Conservation (phyloP, 2,888 invertebrate genomes). For the Stictocephala bisonia region DNA sequence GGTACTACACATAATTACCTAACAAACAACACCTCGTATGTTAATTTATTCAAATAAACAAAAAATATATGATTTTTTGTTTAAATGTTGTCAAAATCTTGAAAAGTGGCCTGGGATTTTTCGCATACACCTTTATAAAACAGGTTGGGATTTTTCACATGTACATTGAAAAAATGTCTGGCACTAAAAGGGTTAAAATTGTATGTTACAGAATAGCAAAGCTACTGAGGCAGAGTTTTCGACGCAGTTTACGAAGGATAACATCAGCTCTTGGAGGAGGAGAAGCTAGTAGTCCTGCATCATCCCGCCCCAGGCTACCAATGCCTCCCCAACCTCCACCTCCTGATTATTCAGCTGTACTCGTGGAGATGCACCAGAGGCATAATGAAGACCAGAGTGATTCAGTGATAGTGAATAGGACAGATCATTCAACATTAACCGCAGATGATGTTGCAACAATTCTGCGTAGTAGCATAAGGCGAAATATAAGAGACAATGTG, state of each 20-base stretch:
- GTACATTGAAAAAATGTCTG: no score
- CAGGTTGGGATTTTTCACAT: no score
- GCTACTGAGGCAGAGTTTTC: constrained; percentile 78
- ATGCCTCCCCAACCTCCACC: constrained; percentile 69
- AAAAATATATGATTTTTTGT: no score
- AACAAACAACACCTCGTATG: no score
- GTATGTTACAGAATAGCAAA: constrained; percentile 74
- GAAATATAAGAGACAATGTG: constrained; percentile 62
- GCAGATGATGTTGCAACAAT: constrained; percentile 71
- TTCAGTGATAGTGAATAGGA: constrained; percentile 41
- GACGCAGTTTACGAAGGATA: constrained; percentile 81
- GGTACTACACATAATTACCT: no score
- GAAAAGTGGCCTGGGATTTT: no score
- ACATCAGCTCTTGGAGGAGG: constrained; percentile 55
- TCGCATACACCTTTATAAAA: no score
- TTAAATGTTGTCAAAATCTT: no score
- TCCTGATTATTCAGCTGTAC: constrained; percentile 72
- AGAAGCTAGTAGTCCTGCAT: constrained; percentile 25
- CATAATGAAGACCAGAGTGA: constrained; percentile 1
- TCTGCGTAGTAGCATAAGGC: constrained; percentile 69
- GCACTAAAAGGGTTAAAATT: no score
- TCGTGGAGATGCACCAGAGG: constrained; percentile 71
- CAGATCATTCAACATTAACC: constrained; percentile 65
- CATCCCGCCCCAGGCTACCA: constrained; percentile 57
- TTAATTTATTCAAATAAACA: no score